A percentile compares a stretch with the other conserved stretches of the same genome.
phyloP scores from a whole-genome alignment of 1,140 invertebrate species.

The Anastatus disparis region DNA sequence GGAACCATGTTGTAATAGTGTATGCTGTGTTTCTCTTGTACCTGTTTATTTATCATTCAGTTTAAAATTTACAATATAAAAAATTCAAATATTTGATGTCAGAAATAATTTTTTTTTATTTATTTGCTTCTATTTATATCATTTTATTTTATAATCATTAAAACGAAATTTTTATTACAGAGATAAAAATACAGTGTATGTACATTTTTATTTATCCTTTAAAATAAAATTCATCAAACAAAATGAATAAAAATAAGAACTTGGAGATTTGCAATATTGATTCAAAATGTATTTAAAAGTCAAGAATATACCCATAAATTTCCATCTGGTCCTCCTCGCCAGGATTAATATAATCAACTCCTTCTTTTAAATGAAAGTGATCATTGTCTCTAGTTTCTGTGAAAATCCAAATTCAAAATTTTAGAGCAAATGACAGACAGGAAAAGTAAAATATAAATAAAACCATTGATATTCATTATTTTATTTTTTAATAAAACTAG shows the following conservation, averaged over 20 bases:
- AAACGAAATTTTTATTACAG: no score
- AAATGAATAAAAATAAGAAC: background rate
- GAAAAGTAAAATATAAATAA: background rate
- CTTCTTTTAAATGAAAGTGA: constrained; percentile 61
- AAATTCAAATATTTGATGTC: background rate
- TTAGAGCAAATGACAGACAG: background rate
- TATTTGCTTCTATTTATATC: no score
- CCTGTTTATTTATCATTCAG: constrained; percentile 55
- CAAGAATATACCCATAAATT: constrained; percentile 62
- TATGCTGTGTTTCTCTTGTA: constrained; percentile 65
- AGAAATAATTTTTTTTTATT: no score
- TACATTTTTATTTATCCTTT: background rate
- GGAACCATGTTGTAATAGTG: constrained; percentile 70
- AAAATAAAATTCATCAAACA: background rate
- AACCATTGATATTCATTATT: background rate
- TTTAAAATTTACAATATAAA: background rate
- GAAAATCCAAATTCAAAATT: no score
- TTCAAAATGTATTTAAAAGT: background rate
- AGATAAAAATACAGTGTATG: background rate
- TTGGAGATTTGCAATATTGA: background rate
- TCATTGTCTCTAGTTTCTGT: constrained; percentile 61
- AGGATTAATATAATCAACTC: constrained; percentile 71
- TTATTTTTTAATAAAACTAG: background rate
- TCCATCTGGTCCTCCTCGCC: constrained; percentile 79
- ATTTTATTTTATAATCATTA: no score